These are phyloP conservation scores for Euschistus heros DNA, from an alignment of 1,140 invertebrate species.

Conservation along the genomic window DNA sequence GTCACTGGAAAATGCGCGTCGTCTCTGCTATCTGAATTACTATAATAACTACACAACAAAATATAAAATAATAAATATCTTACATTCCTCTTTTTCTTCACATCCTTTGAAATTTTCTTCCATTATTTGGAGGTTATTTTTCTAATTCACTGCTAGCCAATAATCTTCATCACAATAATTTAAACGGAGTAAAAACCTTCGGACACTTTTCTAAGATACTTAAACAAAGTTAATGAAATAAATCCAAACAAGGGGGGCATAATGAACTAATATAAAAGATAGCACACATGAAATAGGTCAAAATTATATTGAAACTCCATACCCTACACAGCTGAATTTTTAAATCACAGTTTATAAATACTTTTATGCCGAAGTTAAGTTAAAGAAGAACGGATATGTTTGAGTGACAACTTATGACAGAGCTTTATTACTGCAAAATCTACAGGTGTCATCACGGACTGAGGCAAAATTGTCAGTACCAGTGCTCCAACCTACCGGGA, in stretches of 20 bases:
- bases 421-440: no score
- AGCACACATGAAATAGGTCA: no score
- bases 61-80: neutral
- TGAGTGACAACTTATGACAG: no score
- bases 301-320: no score
- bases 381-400: no score
- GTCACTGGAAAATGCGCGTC: conserved; percentile 31
- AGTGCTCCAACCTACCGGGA: no score
- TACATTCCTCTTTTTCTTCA: conserved; percentile 1
- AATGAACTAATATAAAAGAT: no score
- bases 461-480: no score
- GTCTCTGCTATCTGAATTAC: conserved; percentile 16
- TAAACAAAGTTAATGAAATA: neutral
- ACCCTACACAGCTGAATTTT: no score
- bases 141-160: neutral
- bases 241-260: neutral
- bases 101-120: neutral
- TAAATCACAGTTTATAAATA: no score
- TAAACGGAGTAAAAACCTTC: neutral
- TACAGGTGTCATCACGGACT: no score
- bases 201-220: neutral
- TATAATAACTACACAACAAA: neutral
- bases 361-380: no score
- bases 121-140: neutral
- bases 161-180: neutral